Evolutionary conservation across 1,140 invertebrate genomes (phyloP).

Genomic region (Armadillidium nasatum): DNA sequence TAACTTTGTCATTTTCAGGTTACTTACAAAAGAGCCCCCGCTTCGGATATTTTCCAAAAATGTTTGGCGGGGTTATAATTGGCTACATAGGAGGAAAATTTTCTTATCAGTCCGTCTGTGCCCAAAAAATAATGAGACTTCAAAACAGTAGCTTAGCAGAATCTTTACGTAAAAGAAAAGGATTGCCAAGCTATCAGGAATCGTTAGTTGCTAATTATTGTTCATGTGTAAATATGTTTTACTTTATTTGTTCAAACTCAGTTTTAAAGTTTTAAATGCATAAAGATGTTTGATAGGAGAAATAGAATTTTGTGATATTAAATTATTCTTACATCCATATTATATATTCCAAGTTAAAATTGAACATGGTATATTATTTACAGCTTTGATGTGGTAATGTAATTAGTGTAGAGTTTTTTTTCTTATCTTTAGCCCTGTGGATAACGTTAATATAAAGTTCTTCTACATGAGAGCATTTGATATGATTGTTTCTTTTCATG

Average conservation of each 20-base stretch:
- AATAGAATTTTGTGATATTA: background rate
- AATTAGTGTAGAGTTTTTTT: too few relatives aligned
- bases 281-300: background rate
- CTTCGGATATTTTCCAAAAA: slow-evolving; percentile 24
- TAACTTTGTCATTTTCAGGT: slow-evolving; percentile 17
- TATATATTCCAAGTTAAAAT: background rate
- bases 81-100: slow-evolving; percentile 23
- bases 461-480: too few relatives aligned
- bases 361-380: background rate
- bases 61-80: background rate
- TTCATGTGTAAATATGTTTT: background rate
- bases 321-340: background rate
- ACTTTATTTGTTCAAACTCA: background rate
- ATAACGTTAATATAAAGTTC: too few relatives aligned
- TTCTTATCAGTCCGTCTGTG: slow-evolving; percentile 24
- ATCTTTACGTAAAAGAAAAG: slow-evolving; percentile 14
- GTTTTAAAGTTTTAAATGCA: background rate
- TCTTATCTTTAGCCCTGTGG: too few relatives aligned
- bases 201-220: slow-evolving; percentile 8
- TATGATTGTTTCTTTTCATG: too few relatives aligned
- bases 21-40: slow-evolving; percentile 9
- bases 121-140: slow-evolving; percentile 15
- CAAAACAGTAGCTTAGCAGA: slow-evolving; percentile 26
- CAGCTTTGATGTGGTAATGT: too few relatives aligned
- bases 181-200: background rate